These are phyloP conservation scores for Agapornis roseicollis DNA, from an alignment of 2,113 vertebrate genomes.

Conservation along the genomic window DNA sequence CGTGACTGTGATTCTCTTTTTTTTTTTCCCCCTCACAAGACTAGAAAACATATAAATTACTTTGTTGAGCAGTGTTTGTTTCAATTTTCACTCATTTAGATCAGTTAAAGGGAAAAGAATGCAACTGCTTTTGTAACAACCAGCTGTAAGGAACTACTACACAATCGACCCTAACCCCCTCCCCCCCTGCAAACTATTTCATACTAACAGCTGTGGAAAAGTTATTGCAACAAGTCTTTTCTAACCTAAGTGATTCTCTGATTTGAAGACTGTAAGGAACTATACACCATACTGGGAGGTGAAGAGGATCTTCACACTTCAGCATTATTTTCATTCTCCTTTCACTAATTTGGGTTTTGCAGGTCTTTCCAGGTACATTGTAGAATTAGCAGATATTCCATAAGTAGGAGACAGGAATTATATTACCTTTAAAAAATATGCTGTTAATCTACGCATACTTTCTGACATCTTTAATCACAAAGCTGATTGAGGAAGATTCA, in stretches of 20 bases:
- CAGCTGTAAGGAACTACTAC: background rate
- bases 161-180: background rate
- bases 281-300: background rate
- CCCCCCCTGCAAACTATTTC: background rate
- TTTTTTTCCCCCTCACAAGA: no score
- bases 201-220: background rate
- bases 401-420: background rate
- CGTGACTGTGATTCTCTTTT: rapidly evolving
- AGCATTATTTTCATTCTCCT: background rate
- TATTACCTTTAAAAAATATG: background rate
- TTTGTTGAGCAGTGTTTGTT: background rate
- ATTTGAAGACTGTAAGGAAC: background rate
- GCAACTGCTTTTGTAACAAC: background rate
- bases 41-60: background rate
- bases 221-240: background rate
- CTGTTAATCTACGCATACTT: background rate
- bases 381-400: background rate
- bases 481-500: background rate
- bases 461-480: background rate
- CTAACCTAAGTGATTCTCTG: background rate
- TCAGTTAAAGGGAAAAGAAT: background rate
- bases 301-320: background rate
- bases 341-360: background rate
- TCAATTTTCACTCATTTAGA: background rate
- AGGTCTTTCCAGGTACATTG: background rate